Conservation (phyloP, 2,113 vertebrate genomes). For the Dendrocopos noguchii region DNA sequence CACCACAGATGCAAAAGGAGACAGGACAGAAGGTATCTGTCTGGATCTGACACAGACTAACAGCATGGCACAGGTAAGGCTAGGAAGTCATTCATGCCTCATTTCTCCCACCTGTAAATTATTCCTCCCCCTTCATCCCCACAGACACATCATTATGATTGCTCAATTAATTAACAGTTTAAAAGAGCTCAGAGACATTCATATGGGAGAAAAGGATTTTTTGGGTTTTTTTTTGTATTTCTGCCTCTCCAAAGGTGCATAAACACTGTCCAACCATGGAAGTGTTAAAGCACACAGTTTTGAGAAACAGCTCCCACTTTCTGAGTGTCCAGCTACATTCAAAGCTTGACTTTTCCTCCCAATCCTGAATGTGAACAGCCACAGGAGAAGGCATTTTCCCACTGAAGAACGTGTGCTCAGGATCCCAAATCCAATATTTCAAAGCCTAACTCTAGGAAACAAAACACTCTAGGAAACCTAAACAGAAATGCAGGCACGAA, state of each 20-base stretch:
- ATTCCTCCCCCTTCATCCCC: conserved; percentile 39
- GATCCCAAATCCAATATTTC: not conserved
- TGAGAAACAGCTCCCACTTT: not conserved
- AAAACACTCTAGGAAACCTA: not conserved
- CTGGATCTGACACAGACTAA: conserved; percentile 54
- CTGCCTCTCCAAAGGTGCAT: not conserved
- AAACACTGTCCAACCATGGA: not conserved
- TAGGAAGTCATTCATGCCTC: conserved; percentile 65
- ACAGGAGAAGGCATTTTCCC: not conserved
- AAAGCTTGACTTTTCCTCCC: not conserved
- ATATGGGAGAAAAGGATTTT: not conserved
- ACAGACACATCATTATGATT: conserved; percentile 45
- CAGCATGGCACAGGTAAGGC: conserved; percentile 39
- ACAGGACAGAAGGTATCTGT: conserved; percentile 59
- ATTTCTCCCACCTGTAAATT: conserved; percentile 66
- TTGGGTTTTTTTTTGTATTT: not conserved
- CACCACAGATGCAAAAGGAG: conserved; percentile 28
- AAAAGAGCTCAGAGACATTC: conserved; percentile 32
- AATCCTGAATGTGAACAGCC: not conserved
- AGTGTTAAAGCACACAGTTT: not conserved
- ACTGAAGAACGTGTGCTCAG: not conserved
- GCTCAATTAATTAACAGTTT: conserved; percentile 59
- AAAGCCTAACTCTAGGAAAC: not conserved
- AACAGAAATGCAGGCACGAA: not conserved
- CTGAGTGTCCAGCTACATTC: not conserved